Percentiles rank a stretch among this genome's conserved stretches.
These are phyloP conservation scores for Drosophila orena DNA, from an alignment of 1,140 invertebrate species.

Conservation along the genomic window DNA sequence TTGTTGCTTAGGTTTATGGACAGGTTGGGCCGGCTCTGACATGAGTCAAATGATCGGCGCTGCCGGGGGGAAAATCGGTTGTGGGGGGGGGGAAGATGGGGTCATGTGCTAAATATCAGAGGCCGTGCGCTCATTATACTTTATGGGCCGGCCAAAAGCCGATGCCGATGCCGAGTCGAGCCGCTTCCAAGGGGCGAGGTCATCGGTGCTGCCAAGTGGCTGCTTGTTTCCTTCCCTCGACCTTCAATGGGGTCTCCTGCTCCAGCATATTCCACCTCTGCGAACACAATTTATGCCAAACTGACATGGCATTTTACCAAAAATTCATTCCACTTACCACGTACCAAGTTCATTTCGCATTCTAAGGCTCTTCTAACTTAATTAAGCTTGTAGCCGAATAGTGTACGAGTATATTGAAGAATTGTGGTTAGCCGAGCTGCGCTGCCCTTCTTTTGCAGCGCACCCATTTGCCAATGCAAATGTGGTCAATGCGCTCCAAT, in stretches of 20 bases:
- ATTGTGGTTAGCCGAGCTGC: neutral
- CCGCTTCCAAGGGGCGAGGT: slow-evolving; percentile 22
- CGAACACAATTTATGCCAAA: slow-evolving; percentile 43
- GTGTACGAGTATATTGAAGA: neutral
- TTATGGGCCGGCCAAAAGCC: slow-evolving; percentile 51
- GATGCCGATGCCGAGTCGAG: slow-evolving; percentile 43
- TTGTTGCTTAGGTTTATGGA: slow-evolving; percentile 46
- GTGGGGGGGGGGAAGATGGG: slow-evolving; percentile 17
- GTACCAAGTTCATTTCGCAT: no score
- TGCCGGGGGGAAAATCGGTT: slow-evolving; percentile 13
- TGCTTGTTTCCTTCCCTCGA: slow-evolving; percentile 34
- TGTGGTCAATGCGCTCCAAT: slow-evolving; percentile 75
- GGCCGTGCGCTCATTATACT: slow-evolving; percentile 76
- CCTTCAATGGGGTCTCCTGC: slow-evolving; percentile 25
- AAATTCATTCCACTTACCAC: neutral
- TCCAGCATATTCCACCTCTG: slow-evolving; percentile 31
- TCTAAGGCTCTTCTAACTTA: neutral
- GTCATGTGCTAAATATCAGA: slow-evolving; percentile 78
- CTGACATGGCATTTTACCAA: slow-evolving; percentile 34
- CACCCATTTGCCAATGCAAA: slow-evolving; percentile 51
- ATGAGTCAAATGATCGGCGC: slow-evolving; percentile 24
- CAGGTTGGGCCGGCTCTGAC: slow-evolving; percentile 44
- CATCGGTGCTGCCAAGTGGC: neutral
- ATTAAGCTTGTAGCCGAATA: neutral
- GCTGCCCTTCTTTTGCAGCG: neutral